These are phyloP conservation scores for Formica exsecta DNA, from an alignment of 1,140 invertebrate genomes.

Conservation along the genomic window DNA sequence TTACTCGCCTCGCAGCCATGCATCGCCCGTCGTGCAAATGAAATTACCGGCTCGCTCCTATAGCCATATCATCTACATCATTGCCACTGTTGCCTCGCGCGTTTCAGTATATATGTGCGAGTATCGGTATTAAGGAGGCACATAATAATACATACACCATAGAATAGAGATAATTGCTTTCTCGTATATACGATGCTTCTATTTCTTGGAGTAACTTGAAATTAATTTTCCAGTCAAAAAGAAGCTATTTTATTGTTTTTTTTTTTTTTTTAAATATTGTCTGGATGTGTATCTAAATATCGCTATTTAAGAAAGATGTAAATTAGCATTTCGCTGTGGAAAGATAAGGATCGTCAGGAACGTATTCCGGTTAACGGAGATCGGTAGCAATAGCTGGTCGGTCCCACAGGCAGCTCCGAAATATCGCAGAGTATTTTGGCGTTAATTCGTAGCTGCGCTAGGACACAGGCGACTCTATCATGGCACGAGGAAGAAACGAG, in stretches of 20 bases:
- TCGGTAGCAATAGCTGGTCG: conserved; percentile 33
- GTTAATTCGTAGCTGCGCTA: conserved; percentile 70
- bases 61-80: conserved; percentile 42
- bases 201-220: background rate
- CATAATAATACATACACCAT: background rate
- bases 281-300: background rate
- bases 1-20: conserved; percentile 48
- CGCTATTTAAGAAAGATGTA: conserved; percentile 1
- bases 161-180: background rate
- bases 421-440: conserved; percentile 68
- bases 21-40: conserved; percentile 64
- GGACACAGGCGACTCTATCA: conserved; percentile 60
- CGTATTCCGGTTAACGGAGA: conserved; percentile 50
- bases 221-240: background rate
- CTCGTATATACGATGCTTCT: background rate
- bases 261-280: background rate
- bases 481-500: conserved; percentile 65
- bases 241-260: background rate
- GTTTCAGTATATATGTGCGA: background rate
- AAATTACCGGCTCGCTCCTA: conserved; percentile 72
- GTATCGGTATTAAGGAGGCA: background rate
- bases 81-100: conserved; percentile 49
- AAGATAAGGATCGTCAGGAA: conserved; percentile 33
- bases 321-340: conserved; percentile 30
- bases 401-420: conserved; percentile 58